phyloP scores from a whole-genome alignment of 2,888 invertebrate species.

The Mycalesis mineus region DNA sequence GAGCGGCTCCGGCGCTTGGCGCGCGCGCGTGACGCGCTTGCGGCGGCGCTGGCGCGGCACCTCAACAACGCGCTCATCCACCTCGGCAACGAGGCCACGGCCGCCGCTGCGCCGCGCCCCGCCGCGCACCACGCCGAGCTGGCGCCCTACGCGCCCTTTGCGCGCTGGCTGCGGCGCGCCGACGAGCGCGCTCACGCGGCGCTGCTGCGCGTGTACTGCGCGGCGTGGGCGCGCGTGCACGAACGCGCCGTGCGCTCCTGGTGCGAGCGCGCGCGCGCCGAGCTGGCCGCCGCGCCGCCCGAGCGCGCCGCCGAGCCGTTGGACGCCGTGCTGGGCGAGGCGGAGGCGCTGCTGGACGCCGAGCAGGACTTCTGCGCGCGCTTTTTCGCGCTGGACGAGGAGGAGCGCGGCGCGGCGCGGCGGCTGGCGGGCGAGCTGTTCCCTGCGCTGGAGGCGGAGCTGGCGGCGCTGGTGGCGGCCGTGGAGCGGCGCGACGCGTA shows the following conservation, averaged over 20 bases:
- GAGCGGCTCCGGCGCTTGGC: conserved; percentile 53
- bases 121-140: conserved; percentile 88
- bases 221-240: conserved; percentile 90
- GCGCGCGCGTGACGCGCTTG: conserved; percentile 61
- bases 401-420: conserved; percentile 78
- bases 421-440: conserved; percentile 94
- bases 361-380: conserved; percentile 96
- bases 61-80: conserved; percentile 97
- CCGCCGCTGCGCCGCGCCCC: conserved; percentile 45
- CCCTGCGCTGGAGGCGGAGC: conserved; percentile 90
- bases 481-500: conserved; percentile 94
- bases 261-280: conserved; percentile 84
- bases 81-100: conserved; percentile 81
- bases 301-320: conserved; percentile 45
- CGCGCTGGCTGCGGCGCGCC: conserved; percentile 94
- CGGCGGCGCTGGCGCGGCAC: conserved; percentile 88
- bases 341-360: conserved; percentile 93
- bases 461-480: conserved; percentile 90
- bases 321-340: conserved; percentile 86
- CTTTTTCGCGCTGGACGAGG: conserved; percentile 90
- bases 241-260: conserved; percentile 90
- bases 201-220: conserved; percentile 80
- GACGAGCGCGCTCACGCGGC: conserved; percentile 82
- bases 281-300: conserved; percentile 38
- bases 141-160: conserved; percentile 90